phyloP scores from a whole-genome alignment of 2,113 vertebrate species.

The Grantiella picta region DNA sequence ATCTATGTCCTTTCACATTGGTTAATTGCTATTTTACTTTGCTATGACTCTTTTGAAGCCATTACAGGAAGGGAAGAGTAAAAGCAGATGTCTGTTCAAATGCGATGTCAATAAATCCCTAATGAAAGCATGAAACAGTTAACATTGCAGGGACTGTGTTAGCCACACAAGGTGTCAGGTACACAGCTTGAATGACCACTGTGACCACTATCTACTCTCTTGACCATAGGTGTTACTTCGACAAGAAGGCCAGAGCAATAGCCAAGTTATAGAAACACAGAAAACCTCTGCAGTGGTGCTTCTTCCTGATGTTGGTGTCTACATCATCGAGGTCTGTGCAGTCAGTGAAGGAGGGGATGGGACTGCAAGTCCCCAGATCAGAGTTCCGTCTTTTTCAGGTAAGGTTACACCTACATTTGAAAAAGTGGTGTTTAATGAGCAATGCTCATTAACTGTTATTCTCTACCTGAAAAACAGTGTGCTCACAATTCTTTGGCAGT shows the following conservation, averaged over 20 bases:
- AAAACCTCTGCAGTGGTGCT: conserved; percentile 87
- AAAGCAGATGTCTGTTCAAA: background rate
- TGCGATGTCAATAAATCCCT: background rate
- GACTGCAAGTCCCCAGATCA: conserved; percentile 85
- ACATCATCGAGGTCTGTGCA: conserved; percentile 90
- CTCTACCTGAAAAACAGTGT: background rate
- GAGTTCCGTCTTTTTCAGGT: conserved; percentile 92
- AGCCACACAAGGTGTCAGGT: background rate
- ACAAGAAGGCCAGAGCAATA: conserved; percentile 89
- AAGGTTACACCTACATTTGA: background rate
- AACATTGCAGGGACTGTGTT: background rate
- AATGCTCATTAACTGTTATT: background rate
- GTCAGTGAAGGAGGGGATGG: conserved; percentile 93
- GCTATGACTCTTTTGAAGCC: background rate
- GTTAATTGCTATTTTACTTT: background rate
- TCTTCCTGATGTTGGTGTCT: conserved; percentile 89
- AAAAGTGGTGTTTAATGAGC: background rate
- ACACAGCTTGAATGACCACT: background rate
- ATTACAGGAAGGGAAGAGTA: background rate
- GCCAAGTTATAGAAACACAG: conserved; percentile 89
- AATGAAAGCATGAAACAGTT: background rate
- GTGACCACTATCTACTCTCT: background rate
- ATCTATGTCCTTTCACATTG: background rate
- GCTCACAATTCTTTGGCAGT: background rate
- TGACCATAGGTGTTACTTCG: conserved; percentile 84